phyloP scores from a whole-genome alignment of 2,888 invertebrate genomes.

The Lasioglossum marginatum region DNA sequence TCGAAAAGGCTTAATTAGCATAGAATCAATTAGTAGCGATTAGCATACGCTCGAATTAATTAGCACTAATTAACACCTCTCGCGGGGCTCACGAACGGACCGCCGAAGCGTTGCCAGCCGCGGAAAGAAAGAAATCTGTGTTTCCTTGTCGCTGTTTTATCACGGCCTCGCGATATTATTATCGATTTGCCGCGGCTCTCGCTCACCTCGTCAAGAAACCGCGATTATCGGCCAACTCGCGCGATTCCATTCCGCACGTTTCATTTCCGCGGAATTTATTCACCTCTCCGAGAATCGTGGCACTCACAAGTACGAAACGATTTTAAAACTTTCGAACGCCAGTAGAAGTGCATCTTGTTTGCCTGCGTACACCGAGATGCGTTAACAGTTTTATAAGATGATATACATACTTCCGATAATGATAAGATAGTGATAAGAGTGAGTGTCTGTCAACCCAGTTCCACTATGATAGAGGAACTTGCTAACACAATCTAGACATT shows the following conservation, averaged over 20 bases:
- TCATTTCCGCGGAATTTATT: neutral
- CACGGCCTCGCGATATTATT: slow-evolving; percentile 26
- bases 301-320: neutral
- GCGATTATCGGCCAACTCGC: neutral
- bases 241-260: neutral
- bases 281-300: neutral
- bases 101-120: neutral
- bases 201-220: neutral
- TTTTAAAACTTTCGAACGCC: neutral
- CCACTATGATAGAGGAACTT: neutral
- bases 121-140: slow-evolving; percentile 33
- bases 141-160: slow-evolving; percentile 33
- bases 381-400: neutral
- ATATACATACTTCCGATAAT: neutral
- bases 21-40: slow-evolving; percentile 59
- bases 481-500: neutral
- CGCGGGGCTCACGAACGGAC: neutral
- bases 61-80: slow-evolving; percentile 58
- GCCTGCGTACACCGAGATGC: neutral
- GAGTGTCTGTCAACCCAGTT: neutral
- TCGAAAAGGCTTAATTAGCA: slow-evolving; percentile 56
- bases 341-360: neutral
- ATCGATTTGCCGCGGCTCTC: slow-evolving; percentile 9
- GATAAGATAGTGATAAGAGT: neutral
- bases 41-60: slow-evolving; percentile 59